Evolutionary conservation across 2,888 invertebrate species (phyloP).

Genomic region (Dryobota labecula): DNA sequence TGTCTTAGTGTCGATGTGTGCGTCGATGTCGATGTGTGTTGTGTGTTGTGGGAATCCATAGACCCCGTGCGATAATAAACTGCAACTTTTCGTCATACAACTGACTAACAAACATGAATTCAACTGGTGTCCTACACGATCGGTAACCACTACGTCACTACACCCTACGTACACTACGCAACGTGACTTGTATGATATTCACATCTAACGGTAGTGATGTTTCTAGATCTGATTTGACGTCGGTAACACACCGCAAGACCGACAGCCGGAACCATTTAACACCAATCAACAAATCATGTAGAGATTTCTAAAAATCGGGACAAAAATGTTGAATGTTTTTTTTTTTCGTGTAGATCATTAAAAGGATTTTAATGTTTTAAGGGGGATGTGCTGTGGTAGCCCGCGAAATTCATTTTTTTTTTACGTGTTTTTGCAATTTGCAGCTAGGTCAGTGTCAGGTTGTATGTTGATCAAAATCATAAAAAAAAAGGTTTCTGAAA

Average conservation of each 20-base stretch:
- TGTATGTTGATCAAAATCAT: too few relatives aligned
- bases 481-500: too few relatives aligned
- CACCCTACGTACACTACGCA: constrained; percentile 1
- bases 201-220: constrained; percentile 29
- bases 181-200: constrained; percentile 10
- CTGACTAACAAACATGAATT: constrained; percentile 23
- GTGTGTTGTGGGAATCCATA: too few relatives aligned
- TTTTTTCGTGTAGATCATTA: background rate
- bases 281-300: background rate
- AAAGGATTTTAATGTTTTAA: too few relatives aligned
- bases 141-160: background rate
- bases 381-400: too few relatives aligned
- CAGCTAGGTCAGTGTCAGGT: too few relatives aligned
- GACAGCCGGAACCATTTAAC: constrained; percentile 1
- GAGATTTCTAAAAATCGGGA: background rate
- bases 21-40: too few relatives aligned
- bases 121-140: constrained; percentile 38
- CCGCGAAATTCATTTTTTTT: too few relatives aligned
- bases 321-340: background rate
- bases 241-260: constrained; percentile 9
- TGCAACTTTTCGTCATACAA: background rate
- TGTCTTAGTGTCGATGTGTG: too few relatives aligned
- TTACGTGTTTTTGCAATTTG: too few relatives aligned
- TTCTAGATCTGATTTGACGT: constrained; percentile 27
- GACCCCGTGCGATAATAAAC: background rate